phyloP scores from a whole-genome alignment of 2,113 vertebrate genomes.

The Leucosticte australis region DNA sequence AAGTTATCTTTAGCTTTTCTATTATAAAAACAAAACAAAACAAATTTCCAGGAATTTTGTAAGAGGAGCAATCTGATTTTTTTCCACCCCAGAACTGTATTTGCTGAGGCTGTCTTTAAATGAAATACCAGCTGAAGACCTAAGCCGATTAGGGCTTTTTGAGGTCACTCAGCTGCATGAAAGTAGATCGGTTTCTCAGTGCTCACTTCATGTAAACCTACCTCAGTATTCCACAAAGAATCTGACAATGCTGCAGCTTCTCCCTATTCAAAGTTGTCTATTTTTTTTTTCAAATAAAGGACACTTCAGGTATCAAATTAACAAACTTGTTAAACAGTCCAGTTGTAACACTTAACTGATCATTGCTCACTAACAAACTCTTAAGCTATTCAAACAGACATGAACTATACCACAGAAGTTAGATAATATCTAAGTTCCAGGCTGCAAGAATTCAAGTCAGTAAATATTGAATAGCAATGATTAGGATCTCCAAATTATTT shows the following conservation, averaged over 20 bases:
- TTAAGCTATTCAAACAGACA: background rate
- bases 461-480: background rate
- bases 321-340: background rate
- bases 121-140: conserved; percentile 35
- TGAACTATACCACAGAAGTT: background rate
- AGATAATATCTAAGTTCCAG: background rate
- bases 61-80: background rate
- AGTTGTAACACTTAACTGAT: background rate
- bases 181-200: conserved; percentile 27
- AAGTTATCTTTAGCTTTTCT: background rate
- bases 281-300: background rate
- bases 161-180: conserved; percentile 51
- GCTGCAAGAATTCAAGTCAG: background rate
- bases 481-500: background rate
- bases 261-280: background rate
- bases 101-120: conserved; percentile 35
- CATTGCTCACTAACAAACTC: background rate
- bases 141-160: conserved; percentile 65
- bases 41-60: background rate
- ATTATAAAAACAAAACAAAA: background rate
- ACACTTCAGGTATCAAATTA: background rate
- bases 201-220: background rate
- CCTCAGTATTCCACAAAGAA: background rate
- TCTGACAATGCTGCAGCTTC: background rate
- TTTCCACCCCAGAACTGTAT: background rate